Percentiles rank a stretch among this genome's conserved stretches.
Evolutionary conservation across 2,888 invertebrate species (phyloP).

Genomic region (Nomada ruficornis): DNA sequence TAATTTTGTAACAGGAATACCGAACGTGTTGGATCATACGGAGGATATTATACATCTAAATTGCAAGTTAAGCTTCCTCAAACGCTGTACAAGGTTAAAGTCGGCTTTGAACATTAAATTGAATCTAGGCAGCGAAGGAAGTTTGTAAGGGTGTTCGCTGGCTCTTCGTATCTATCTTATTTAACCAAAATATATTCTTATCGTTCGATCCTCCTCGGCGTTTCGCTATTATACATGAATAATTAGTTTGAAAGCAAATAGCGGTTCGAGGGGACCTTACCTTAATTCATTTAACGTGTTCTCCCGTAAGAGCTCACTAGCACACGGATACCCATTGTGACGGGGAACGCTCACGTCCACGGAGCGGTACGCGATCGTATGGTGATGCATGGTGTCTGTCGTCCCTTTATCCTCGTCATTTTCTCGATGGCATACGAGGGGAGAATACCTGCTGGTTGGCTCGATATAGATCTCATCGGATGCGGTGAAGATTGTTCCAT

Average conservation of each 20-base stretch:
- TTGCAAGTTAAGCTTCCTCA: constrained; percentile 13
- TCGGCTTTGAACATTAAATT: constrained; percentile 3
- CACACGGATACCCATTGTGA: constrained; percentile 73
- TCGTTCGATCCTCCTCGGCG: not conserved
- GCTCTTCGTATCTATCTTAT: too few relatives aligned
- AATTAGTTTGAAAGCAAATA: not conserved
- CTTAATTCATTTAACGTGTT: constrained; percentile 50
- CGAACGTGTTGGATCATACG: constrained; percentile 39
- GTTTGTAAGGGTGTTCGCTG: too few relatives aligned
- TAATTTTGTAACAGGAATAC: constrained; percentile 44
- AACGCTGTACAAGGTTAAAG: constrained; percentile 3
- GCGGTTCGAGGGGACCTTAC: constrained; percentile 19
- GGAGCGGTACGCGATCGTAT: constrained; percentile 92
- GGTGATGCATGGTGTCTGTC: constrained; percentile 83
- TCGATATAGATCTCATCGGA: constrained; percentile 93
- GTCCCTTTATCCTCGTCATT: constrained; percentile 75
- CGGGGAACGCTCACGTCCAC: constrained; percentile 87
- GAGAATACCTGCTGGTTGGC: constrained; percentile 88
- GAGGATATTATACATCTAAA: constrained; percentile 40
- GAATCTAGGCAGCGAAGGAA: not conserved
- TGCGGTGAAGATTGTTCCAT: constrained; percentile 92
- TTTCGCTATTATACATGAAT: not conserved
- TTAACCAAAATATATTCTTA: too few relatives aligned
- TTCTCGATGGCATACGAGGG: constrained; percentile 77
- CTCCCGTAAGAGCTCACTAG: constrained; percentile 81